A percentile compares a stretch with the other conserved stretches of the same genome.
Evolutionary conservation across 2,113 vertebrate species (phyloP).

Genomic region (Lipotes vexillifer): DNA sequence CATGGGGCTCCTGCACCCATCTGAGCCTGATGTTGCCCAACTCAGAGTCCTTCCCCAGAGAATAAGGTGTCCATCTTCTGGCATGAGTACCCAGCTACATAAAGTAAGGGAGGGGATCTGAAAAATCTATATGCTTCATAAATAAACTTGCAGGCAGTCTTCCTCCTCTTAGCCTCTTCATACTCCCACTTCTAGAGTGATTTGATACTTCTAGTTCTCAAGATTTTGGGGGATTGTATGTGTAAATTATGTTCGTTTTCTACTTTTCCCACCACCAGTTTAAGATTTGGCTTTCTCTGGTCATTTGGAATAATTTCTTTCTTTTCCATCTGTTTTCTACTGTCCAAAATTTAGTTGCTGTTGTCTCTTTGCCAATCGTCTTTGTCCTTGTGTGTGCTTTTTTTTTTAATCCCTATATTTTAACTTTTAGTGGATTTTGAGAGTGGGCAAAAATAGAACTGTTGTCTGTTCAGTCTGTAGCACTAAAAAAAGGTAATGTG

Average conservation of each 20-base stretch:
- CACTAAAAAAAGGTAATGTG: not conserved
- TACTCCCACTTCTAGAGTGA: not conserved
- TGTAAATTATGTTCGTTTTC: not conserved
- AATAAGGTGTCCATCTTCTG: not conserved
- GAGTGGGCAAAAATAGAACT: not conserved
- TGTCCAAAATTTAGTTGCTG: not conserved
- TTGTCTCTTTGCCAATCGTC: not conserved
- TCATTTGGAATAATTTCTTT: not conserved
- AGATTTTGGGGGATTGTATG: not conserved
- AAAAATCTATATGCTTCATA: not conserved
- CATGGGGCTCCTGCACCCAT: not conserved
- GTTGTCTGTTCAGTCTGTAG: not conserved
- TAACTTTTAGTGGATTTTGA: not conserved
- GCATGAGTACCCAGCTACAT: not conserved
- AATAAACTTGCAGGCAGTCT: not conserved
- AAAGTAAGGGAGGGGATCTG: not conserved
- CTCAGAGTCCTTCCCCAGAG: not conserved
- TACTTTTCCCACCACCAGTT: not conserved
- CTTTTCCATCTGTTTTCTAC: not conserved
- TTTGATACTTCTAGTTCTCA: not conserved
- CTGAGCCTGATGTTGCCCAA: not conserved
- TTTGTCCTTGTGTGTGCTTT: not conserved
- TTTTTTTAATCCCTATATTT: not conserved
- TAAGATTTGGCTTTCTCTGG: not conserved
- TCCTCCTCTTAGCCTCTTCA: not conserved